Evolutionary conservation across 2,888 invertebrate genomes (phyloP), one percentile per base, ranked within the genome.

Genomic region (Bruchidius siliquastri): DNA sequence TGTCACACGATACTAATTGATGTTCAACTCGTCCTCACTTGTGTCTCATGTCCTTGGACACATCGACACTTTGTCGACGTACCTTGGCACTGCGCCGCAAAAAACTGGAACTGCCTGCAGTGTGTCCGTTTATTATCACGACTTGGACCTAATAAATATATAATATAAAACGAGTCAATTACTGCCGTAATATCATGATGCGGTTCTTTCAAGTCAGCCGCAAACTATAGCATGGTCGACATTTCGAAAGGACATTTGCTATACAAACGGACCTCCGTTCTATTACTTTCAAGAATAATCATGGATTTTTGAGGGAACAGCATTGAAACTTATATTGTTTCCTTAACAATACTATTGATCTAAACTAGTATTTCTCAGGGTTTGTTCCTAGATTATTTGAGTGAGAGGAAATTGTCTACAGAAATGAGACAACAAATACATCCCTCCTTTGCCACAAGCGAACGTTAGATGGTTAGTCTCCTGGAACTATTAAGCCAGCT

Each of bases 91-190:
- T 49, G 49, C 49, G 8, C 18, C 13, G 49, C 49, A 49, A 49
- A 26, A 49, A 49, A 49, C 49, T 13, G 6, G 49, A 3, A 49
- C 49, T 18, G 18, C 49, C 49, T 49, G 49, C 49, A 49, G 49
- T 49, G 49, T 49, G 49, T 49, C 49, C 49, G 49, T 49, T 49
- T 49, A 49, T 49, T 49, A 49, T 49, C 49, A 13, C 49, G 49
- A 49, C 49, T 49, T 49, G 18, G 13, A 3, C 69, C 69, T 69
- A 69, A 69, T 69, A 69, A 69, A 69, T 21, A 69, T 69, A 69
- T 69, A 69, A 69, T 69, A 69, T 69, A 69, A 69, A 69, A 72
- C 72, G 70, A 72, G 72, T 72, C 72, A 72, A 72, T 72, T 72
- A 72, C 66, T 32, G 49, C 72, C 49, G 6, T 49, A 49, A 49